Conservation (phyloP, 2,797 vertebrate species). For the Alcedo quadribrachys region DNA sequence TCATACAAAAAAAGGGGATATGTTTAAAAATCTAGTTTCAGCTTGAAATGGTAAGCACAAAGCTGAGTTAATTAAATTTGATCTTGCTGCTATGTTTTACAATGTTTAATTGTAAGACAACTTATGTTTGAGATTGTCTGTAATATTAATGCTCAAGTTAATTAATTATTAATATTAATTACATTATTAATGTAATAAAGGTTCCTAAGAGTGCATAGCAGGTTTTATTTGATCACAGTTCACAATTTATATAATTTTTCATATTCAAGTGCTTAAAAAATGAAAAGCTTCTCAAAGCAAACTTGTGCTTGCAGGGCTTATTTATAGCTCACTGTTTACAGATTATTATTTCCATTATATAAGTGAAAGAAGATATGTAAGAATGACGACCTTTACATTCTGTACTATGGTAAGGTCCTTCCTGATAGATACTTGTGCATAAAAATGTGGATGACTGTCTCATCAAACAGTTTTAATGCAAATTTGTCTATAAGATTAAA, state of each 20-base stretch:
- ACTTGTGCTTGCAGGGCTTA: not conserved
- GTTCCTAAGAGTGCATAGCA: not conserved
- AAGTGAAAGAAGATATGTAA: not conserved
- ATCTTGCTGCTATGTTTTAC: not conserved
- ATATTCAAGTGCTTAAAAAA: not conserved
- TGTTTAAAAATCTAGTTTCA: not conserved
- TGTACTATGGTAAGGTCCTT: not conserved
- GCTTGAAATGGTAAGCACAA: not conserved
- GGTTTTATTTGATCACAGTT: not conserved
- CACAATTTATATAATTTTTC: not conserved
- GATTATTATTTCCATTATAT: not conserved
- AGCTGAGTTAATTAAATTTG: not conserved
- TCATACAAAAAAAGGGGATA: not conserved
- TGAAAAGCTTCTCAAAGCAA: not conserved
- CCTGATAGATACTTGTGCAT: not conserved
- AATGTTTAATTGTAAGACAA: not conserved
- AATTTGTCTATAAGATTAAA: not conserved
- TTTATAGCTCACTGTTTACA: not conserved
- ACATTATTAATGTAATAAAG: no score
- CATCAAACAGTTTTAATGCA: not conserved
- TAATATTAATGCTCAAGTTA: not conserved
- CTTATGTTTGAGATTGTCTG: not conserved
- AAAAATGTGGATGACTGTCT: not conserved
- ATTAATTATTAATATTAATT: no score
- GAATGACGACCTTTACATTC: not conserved